Evolutionary conservation across 2,113 vertebrate species (phyloP).

Genomic region (Sapajus apella): DNA sequence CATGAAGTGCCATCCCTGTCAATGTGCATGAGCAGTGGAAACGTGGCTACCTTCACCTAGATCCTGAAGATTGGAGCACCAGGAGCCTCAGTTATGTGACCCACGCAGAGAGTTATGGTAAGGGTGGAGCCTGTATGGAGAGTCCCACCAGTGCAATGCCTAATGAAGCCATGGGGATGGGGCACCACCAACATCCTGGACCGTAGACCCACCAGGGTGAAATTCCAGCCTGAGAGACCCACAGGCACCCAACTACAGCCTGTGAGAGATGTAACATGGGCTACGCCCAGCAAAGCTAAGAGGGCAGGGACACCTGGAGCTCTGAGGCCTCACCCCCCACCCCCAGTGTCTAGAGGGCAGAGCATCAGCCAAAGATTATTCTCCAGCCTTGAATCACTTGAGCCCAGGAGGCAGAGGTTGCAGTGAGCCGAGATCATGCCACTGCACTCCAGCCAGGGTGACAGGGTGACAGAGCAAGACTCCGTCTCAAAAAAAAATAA

Average conservation of each 20-base stretch:
- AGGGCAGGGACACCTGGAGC: not conserved
- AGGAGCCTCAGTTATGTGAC: not conserved
- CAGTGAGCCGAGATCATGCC: too few relatives aligned
- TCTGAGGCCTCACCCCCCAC: not conserved
- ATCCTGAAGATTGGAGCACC: not conserved
- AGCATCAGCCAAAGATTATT: not conserved
- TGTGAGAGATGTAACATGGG: too few relatives aligned
- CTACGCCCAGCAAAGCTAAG: too few relatives aligned
- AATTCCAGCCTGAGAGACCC: too few relatives aligned
- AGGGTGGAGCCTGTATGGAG: not conserved
- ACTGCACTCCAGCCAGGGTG: too few relatives aligned
- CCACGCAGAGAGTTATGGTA: not conserved
- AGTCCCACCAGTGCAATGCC: not conserved
- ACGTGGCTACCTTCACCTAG: not conserved
- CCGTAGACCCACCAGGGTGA: too few relatives aligned
- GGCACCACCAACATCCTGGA: too few relatives aligned
- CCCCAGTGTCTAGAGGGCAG: not conserved
- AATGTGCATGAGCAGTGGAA: not conserved
- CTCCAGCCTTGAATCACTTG: not conserved
- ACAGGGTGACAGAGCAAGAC: too few relatives aligned
- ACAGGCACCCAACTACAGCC: too few relatives aligned
- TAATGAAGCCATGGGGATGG: not conserved
- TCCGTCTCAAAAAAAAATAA: too few relatives aligned
- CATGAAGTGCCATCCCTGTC: not conserved
- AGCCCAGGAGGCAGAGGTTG: too few relatives aligned